Percentiles rank a stretch among this genome's conserved stretches.
Evolutionary conservation across 2,797 vertebrate species (phyloP).

Genomic region (Chanos chanos): DNA sequence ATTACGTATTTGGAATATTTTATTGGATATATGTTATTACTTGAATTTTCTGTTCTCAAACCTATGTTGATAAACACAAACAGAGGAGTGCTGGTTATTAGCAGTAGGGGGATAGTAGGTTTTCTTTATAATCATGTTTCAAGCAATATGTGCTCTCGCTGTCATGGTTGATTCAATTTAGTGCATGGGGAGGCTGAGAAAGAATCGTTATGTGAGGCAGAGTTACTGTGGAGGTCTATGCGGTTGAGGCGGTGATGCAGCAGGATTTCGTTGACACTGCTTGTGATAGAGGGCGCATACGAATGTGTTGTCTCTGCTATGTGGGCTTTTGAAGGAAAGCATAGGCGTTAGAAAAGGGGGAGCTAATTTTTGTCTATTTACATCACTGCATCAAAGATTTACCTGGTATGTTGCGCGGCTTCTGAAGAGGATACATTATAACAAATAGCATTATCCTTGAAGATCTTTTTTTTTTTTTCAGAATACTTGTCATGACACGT

Average conservation of each 20-base stretch:
- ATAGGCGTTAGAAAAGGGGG: no score
- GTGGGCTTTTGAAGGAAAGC: not conserved
- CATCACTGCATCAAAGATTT: no score
- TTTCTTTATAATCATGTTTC: slow-evolving; percentile 13
- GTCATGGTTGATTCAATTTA: slow-evolving; percentile 39
- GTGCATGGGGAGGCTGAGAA: slow-evolving; percentile 25
- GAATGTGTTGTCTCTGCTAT: not conserved
- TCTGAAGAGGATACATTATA: no score
- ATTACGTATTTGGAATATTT: no score
- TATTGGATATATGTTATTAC: slow-evolving; percentile 38
- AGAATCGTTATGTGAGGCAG: slow-evolving; percentile 49
- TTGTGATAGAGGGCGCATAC: slow-evolving; percentile 50
- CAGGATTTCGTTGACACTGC: slow-evolving; percentile 71
- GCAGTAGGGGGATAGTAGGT: slow-evolving; percentile 31
- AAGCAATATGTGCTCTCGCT: slow-evolving; percentile 22
- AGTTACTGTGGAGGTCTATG: slow-evolving; percentile 57
- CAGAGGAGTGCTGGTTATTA: slow-evolving; percentile 39
- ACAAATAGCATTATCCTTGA: no score
- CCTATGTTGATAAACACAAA: slow-evolving; percentile 66
- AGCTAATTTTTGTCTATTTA: no score
- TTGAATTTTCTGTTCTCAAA: slow-evolving; percentile 46
- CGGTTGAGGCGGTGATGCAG: slow-evolving; percentile 79
- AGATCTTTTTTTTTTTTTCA: no score
- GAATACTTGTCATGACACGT: slow-evolving; percentile 20
- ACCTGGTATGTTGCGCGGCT: no score